Evolutionary conservation across 2,797 vertebrate species (phyloP).

Genomic region (Nasua narica): DNA sequence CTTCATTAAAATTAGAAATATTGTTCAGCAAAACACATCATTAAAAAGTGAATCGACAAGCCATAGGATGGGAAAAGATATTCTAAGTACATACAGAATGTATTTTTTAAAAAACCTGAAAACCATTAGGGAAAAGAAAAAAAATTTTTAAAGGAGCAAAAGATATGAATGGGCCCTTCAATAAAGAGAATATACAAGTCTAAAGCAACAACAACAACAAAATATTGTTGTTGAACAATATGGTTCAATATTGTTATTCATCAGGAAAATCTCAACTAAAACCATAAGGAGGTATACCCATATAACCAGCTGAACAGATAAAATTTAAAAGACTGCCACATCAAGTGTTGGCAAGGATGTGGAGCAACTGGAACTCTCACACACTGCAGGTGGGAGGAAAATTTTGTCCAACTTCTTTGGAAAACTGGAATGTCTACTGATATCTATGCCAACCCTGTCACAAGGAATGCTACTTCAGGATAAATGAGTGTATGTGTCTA

Average conservation of each 20-base stretch:
- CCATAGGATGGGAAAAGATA: background rate
- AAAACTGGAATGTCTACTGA: background rate
- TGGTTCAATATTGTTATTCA: background rate
- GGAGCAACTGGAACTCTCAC: background rate
- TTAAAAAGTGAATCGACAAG: background rate
- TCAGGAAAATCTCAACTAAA: background rate
- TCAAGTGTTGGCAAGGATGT: background rate
- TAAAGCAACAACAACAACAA: background rate
- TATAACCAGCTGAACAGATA: background rate
- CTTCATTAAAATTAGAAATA: conserved; percentile 9
- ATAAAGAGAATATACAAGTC: background rate
- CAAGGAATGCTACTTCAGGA: background rate
- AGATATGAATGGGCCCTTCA: background rate
- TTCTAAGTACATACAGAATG: background rate
- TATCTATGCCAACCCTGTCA: background rate
- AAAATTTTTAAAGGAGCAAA: background rate
- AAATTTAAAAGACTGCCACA: background rate
- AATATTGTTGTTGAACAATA: no score
- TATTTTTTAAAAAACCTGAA: background rate
- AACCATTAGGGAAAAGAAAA: conserved; percentile 7
- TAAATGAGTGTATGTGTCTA: background rate
- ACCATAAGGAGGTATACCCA: background rate
- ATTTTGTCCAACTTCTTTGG: background rate
- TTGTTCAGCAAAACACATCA: background rate
- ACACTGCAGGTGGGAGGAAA: background rate